phyloP scores from a whole-genome alignment of 92 coral and sea anemone species.

The Siderastrea radians region DNA sequence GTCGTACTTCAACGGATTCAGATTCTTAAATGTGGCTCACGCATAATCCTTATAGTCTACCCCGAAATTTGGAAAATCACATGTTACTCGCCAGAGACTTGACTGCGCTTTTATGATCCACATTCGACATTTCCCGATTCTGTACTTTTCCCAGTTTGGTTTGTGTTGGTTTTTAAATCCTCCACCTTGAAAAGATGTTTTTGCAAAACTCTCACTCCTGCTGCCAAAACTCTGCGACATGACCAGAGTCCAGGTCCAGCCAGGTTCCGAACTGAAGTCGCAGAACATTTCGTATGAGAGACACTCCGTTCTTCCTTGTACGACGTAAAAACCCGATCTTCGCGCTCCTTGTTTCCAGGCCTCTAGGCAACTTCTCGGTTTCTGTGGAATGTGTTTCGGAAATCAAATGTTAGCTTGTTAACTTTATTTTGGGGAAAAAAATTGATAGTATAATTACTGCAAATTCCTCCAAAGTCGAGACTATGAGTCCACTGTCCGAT shows the following conservation, averaged over 20 bases:
- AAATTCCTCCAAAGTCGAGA: too few species aligned
- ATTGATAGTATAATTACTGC: too few species aligned
- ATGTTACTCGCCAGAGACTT: constrained; percentile 56
- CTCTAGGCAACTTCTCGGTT: constrained; percentile 26
- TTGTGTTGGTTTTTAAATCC: not conserved
- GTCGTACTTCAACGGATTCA: constrained; percentile 14
- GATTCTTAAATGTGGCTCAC: constrained; percentile 4
- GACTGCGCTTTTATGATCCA: constrained; percentile 5
- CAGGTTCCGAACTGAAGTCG: constrained; percentile 38
- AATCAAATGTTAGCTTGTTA: too few species aligned
- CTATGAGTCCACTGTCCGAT: too few species aligned
- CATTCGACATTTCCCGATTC: constrained; percentile 29
- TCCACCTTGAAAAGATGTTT: not conserved
- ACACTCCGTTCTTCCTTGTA: constrained; percentile 24
- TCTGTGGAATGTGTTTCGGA: not conserved
- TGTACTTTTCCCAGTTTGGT: constrained; percentile 38
- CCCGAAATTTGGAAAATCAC: constrained; percentile 35
- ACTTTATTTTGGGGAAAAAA: too few species aligned
- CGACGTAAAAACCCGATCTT: constrained; percentile 19
- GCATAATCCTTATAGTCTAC: constrained; percentile 40
- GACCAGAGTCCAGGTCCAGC: constrained; percentile 40
- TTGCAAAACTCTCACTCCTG: not conserved
- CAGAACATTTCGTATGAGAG: constrained; percentile 25
- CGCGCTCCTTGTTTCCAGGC: constrained; percentile 21
- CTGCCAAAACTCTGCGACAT: constrained; percentile 20